Evolutionary conservation across 2,797 vertebrate species (phyloP).

Genomic region (Falco rusticolus): DNA sequence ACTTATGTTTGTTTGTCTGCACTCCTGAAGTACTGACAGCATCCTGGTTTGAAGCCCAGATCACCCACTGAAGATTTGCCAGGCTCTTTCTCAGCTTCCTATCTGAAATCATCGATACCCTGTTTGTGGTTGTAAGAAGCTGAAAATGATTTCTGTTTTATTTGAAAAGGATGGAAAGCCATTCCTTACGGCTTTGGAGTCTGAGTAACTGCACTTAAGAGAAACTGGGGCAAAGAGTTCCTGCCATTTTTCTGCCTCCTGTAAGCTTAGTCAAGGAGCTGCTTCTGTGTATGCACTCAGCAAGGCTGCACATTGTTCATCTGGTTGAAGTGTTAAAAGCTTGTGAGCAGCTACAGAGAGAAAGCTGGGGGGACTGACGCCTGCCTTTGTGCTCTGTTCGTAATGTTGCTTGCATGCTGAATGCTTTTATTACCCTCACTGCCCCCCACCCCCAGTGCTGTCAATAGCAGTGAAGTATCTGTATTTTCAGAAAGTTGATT

Average conservation of each 20-base stretch:
- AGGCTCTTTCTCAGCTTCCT: neutral
- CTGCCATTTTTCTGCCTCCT: neutral
- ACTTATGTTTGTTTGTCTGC: neutral
- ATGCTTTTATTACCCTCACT: neutral
- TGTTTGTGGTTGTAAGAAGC: neutral
- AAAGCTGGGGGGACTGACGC: neutral
- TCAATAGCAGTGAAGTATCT: neutral
- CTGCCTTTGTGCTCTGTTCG: neutral
- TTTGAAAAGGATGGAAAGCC: neutral
- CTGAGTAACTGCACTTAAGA: neutral
- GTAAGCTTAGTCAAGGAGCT: neutral
- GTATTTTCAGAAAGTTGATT: neutral
- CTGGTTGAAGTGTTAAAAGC: neutral
- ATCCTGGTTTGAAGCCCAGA: neutral
- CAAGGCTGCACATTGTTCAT: neutral
- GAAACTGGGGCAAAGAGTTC: neutral
- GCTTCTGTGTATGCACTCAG: neutral
- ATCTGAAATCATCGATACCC: neutral
- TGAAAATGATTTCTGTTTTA: neutral
- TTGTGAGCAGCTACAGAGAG: neutral
- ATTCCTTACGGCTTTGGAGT: neutral
- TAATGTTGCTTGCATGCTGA: neutral
- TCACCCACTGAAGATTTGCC: neutral
- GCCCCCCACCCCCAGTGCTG: fast-evolving
- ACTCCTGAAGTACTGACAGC: neutral